phyloP scores from a whole-genome alignment of 2,888 invertebrate genomes.

The Macropis europaea region DNA sequence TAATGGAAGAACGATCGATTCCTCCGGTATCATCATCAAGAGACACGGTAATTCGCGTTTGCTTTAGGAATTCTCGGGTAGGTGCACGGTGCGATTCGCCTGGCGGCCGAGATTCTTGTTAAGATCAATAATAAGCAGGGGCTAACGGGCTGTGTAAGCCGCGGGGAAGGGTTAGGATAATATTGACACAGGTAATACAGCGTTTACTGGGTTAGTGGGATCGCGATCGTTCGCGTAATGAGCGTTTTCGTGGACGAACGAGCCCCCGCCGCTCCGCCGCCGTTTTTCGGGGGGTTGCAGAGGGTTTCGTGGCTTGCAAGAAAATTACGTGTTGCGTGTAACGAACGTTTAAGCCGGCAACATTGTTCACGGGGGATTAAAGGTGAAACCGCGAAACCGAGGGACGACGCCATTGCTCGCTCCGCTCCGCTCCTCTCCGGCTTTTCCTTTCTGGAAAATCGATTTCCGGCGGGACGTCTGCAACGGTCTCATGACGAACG shows the following conservation, averaged over 20 bases:
- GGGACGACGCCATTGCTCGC: conserved; percentile 44
- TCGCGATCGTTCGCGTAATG: conserved; percentile 17
- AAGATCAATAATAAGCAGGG: conserved; percentile 19
- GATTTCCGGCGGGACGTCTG: conserved; percentile 31
- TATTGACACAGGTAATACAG: conserved; percentile 24
- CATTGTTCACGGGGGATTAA: conserved; percentile 72
- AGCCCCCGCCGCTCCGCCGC: neutral
- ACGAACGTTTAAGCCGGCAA: conserved; percentile 68
- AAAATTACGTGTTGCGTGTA: conserved; percentile 71
- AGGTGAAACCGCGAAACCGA: conserved; percentile 67
- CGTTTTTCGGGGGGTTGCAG: neutral
- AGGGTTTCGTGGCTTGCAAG: conserved; percentile 13
- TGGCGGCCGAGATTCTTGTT: conserved; percentile 13
- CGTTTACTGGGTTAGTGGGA: conserved; percentile 28
- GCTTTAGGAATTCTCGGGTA: neutral
- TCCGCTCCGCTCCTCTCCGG: conserved; percentile 14
- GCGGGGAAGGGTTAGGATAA: neutral
- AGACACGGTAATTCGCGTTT: neutral
- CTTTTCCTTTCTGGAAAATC: conserved; percentile 28
- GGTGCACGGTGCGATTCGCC: neutral
- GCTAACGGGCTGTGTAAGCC: neutral
- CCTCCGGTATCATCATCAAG: neutral
- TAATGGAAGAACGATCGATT: no score
- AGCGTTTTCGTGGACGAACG: neutral
- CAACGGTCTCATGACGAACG: conserved; percentile 30